phyloP scores from a whole-genome alignment of 2,797 vertebrate genomes.

The Podarcis lilfordi region DNA sequence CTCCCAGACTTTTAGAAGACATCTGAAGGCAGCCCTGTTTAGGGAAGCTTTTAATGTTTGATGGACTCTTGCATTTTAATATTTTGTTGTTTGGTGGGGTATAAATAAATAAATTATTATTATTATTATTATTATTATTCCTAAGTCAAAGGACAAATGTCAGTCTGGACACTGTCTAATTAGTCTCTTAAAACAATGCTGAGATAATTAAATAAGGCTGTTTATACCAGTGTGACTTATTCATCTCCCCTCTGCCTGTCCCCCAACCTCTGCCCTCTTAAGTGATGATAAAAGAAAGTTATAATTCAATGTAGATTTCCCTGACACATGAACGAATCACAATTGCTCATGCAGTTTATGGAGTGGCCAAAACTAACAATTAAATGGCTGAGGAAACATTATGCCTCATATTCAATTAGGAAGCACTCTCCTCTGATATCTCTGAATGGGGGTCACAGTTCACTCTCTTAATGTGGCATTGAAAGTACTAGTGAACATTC shows the following conservation, averaged over 20 bases:
- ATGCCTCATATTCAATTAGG: not conserved
- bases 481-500: conserved; percentile 3
- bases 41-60: too few relatives aligned
- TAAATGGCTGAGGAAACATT: not conserved
- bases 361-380: conserved; percentile 3
- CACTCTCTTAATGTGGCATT: not conserved
- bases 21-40: too few relatives aligned
- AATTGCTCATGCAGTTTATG: conserved; percentile 22
- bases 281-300: conserved; percentile 5
- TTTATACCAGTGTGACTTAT: conserved; percentile 20
- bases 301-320: conserved; percentile 8
- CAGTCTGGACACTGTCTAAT: conserved; percentile 34
- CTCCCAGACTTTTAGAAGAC: too few relatives aligned
- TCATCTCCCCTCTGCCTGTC: conserved; percentile 3
- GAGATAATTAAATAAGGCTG: conserved; percentile 49
- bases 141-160: not conserved
- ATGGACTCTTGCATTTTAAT: too few relatives aligned
- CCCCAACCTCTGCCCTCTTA: conserved; percentile 16
- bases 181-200: conserved; percentile 58
- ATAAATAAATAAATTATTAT: too few relatives aligned
- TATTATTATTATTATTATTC: too few relatives aligned
- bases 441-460: not conserved
- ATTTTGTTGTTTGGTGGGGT: too few relatives aligned
- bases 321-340: not conserved
- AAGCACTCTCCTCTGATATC: not conserved